phyloP scores from a whole-genome alignment of 2,113 vertebrate species.

The Megaceryle maxima region DNA sequence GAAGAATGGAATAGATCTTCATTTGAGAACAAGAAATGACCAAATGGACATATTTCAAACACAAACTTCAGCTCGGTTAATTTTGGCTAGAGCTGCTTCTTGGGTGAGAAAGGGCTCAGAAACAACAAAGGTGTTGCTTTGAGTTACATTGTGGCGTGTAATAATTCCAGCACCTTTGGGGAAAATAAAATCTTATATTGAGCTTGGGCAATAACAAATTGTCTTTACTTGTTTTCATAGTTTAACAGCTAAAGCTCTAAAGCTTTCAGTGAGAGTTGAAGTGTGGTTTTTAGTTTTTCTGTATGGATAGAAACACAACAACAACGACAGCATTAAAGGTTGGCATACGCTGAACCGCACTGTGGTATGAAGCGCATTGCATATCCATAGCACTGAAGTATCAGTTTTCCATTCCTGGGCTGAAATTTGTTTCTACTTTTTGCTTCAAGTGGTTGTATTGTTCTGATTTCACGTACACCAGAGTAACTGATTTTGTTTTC shows the following conservation, averaged over 20 bases:
- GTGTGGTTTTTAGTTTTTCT: slow-evolving; percentile 80
- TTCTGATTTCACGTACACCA: slow-evolving; percentile 96
- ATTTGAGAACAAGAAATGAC: slow-evolving; percentile 63
- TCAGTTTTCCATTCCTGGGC: slow-evolving; percentile 78
- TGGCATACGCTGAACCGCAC: slow-evolving; percentile 79
- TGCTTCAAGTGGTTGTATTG: slow-evolving; percentile 87
- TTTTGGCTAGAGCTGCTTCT: slow-evolving; percentile 78
- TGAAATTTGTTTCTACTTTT: slow-evolving; percentile 78
- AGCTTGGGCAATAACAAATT: slow-evolving; percentile 69
- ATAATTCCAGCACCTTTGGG: slow-evolving; percentile 68
- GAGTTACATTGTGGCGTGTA: slow-evolving; percentile 66
- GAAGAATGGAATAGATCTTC: slow-evolving; percentile 55
- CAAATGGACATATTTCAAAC: slow-evolving; percentile 76
- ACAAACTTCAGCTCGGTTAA: slow-evolving; percentile 71
- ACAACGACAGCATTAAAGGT: slow-evolving; percentile 72
- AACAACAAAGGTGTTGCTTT: slow-evolving; percentile 56
- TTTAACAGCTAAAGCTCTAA: slow-evolving; percentile 71
- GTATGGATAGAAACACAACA: slow-evolving; percentile 72
- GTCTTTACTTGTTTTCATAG: slow-evolving; percentile 74
- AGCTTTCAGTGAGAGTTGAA: slow-evolving; percentile 77
- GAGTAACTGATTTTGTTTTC: slow-evolving; percentile 97
- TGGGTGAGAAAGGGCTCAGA: slow-evolving; percentile 62
- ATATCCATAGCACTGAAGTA: slow-evolving; percentile 80
- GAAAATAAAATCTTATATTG: slow-evolving; percentile 48
- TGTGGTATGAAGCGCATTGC: slow-evolving; percentile 81